These are phyloP conservation scores for Spialia ferax DNA, from an alignment of 2,888 invertebrate genomes.

Conservation along the genomic window DNA sequence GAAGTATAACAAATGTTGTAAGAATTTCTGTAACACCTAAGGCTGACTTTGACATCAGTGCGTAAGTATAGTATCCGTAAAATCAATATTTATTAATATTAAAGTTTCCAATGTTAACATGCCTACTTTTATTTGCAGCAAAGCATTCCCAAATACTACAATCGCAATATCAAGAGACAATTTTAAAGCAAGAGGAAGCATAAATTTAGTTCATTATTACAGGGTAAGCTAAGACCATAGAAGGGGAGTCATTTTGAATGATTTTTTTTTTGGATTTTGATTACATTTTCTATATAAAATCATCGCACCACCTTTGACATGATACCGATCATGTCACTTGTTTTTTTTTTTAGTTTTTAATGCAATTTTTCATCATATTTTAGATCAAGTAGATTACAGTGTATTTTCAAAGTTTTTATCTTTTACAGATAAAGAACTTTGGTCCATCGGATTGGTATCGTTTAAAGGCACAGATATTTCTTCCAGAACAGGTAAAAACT, in stretches of 20 bases:
- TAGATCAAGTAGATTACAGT: too few relatives aligned
- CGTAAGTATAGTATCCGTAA: constrained; percentile 60
- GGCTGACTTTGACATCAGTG: constrained; percentile 61
- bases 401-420: constrained; percentile 10
- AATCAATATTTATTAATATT: too few relatives aligned
- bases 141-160: constrained; percentile 65
- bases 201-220: constrained; percentile 67
- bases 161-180: constrained; percentile 66
- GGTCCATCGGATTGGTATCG: constrained; percentile 74
- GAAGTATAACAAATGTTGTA: constrained; percentile 53
- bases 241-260: background rate
- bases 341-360: too few relatives aligned
- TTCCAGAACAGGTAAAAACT: constrained; percentile 19
- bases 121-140: constrained; percentile 56
- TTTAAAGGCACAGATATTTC: constrained; percentile 52
- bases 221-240: constrained; percentile 58
- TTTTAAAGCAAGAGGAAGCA: constrained; percentile 54
- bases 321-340: too few relatives aligned
- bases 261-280: too few relatives aligned
- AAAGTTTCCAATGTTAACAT: too few relatives aligned
- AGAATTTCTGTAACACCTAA: constrained; percentile 58
- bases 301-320: too few relatives aligned
- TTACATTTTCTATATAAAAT: too few relatives aligned
- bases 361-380: too few relatives aligned
- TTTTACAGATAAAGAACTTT: constrained; percentile 66